Base-by-base conservation (phyloP, 2,888 invertebrate genomes). In the Cosmia pyralina region DNA sequence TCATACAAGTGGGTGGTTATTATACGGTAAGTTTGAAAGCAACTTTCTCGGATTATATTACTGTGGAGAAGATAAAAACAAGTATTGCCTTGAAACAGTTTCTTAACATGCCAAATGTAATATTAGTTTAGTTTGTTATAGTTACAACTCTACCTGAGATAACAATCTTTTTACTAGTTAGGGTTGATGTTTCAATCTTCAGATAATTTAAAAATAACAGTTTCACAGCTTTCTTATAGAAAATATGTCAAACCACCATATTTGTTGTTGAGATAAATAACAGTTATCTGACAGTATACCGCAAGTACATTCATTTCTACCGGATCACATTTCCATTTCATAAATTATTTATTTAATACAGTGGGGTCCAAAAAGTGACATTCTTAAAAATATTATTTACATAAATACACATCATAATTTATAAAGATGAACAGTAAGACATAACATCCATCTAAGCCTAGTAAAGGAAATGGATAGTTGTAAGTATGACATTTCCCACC, bases 311-410 rank as follows among this genome's bases (percentile, higher is more conserved):
- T 22, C 2, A 44, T 22, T 41, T 11, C 19, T 28, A 13, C 46
- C 19, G 28, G 44, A 46, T 46, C 28, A 57, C 28, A 46, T 63
- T 63, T 62, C 28, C 46, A 63, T 28, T 63, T 28, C 17, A 62
- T 28, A 4, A 28, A 62, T 13, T 34, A 75, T 55, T 48, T 13
- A 13, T 15, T 46, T n/a, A 46, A 57, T 38, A 52, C 10, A 50
- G 8, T 10, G 2, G 17, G 34, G 28, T 69, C 28, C 7, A 46
- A 38, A 67, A 38, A 44, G 6, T 69, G 48, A 22, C 38, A 22
- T 58, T n/a, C 68, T 74, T 52, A 67, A 58, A 67, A 46, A 38
- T 22, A 70, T 78, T 78, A 70, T 75, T 55, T 69, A 62, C 78
- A 44, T 55, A 53, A 55, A 79, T 28, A 38, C 8, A 50, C 10